phyloP scores from a whole-genome alignment of 1,140 invertebrate genomes.

The Neodiprion pinetum region DNA sequence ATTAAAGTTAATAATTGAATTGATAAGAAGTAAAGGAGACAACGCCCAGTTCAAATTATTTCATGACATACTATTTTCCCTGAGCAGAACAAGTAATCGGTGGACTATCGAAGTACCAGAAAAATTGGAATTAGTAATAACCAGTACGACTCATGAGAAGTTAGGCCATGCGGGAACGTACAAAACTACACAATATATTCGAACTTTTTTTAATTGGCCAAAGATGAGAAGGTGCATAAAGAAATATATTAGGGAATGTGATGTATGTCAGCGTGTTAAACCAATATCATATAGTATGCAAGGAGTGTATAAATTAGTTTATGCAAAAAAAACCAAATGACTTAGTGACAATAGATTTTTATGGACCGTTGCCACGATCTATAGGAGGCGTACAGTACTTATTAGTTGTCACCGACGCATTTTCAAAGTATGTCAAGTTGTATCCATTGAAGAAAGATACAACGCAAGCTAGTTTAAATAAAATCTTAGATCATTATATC shows the following conservation, averaged over 20 bases:
- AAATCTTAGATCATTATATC: constrained; percentile 27
- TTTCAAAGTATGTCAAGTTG: constrained; percentile 42
- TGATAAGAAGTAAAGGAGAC: too few relatives aligned
- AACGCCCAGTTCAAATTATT: too few relatives aligned
- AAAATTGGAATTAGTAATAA: too few relatives aligned
- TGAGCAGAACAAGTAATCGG: background rate
- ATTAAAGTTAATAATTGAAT: background rate
- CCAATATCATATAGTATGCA: background rate
- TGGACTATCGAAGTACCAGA: background rate
- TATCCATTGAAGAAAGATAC: constrained; percentile 41
- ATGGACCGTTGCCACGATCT: constrained; percentile 24
- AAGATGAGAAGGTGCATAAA: too few relatives aligned
- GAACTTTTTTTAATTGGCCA: too few relatives aligned
- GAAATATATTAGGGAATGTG: too few relatives aligned
- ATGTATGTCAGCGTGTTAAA: background rate
- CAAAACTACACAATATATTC: too few relatives aligned
- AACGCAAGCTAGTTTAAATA: constrained; percentile 24
- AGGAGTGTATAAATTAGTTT: background rate
- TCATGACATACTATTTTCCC: background rate
- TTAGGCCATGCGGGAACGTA: too few relatives aligned
- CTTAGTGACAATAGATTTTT: constrained; percentile 25
- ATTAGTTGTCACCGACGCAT: constrained; percentile 29
- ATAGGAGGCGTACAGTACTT: constrained; percentile 26
- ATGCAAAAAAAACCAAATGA: constrained; percentile 15
- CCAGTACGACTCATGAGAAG: too few relatives aligned